These are phyloP conservation scores for Pseudochirops corinnae DNA, from an alignment of 2,797 vertebrate species.

Conservation along the genomic window DNA sequence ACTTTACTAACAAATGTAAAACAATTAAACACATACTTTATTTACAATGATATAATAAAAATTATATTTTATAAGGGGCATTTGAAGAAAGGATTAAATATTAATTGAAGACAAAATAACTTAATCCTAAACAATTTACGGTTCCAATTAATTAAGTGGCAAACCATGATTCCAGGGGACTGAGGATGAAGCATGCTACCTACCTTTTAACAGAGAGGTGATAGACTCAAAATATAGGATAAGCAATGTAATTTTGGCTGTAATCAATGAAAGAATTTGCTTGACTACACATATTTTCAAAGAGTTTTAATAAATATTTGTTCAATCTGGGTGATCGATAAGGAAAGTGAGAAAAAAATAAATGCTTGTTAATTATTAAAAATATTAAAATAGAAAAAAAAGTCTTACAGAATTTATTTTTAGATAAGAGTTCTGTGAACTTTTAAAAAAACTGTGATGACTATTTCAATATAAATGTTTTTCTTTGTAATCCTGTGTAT, in stretches of 20 bases:
- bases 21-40: background rate
- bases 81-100: background rate
- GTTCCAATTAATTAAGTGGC: background rate
- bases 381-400: background rate
- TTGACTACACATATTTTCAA: background rate
- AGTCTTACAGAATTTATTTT: background rate
- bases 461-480: background rate
- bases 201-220: no score
- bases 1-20: background rate
- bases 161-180: background rate
- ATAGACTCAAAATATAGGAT: background rate
- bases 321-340: no score
- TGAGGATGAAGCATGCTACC: background rate
- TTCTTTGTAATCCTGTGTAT: background rate
- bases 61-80: background rate
- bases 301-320: background rate
- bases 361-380: background rate
- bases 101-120: background rate
- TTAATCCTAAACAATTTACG: background rate
- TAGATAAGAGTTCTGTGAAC: background rate
- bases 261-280: background rate
- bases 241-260: background rate
- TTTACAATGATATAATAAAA: background rate
- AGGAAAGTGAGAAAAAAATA: no score
- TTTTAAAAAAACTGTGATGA: background rate